Percentiles rank a stretch among this genome's conserved stretches.
Evolutionary conservation across 1,140 invertebrate genomes (phyloP).

Genomic region (Drosophila suzukii): DNA sequence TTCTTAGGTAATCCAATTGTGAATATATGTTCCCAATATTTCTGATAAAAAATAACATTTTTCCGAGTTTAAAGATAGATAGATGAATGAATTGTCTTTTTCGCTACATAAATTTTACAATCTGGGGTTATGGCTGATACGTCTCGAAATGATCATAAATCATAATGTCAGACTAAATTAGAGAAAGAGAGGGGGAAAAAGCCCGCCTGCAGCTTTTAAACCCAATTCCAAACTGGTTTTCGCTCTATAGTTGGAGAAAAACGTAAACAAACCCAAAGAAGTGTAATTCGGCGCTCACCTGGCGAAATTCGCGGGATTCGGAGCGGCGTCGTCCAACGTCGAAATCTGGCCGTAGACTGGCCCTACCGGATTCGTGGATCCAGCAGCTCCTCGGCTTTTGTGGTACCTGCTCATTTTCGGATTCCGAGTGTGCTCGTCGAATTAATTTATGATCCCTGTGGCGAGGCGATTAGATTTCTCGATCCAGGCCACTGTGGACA

Average conservation of each 20-base stretch:
- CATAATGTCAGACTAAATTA: neutral
- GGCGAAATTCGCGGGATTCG: slow-evolving; percentile 34
- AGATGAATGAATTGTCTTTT: no score
- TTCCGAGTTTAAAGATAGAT: no score
- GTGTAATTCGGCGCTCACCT: slow-evolving; percentile 35
- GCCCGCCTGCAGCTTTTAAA: slow-evolving; percentile 3
- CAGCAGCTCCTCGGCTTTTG: slow-evolving; percentile 8
- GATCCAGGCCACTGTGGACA: slow-evolving; percentile 12
- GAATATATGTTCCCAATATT: no score
- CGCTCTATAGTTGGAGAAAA: neutral
- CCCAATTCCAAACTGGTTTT: slow-evolving; percentile 29
- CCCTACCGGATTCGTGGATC: slow-evolving; percentile 16
- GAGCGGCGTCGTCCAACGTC: slow-evolving; percentile 55
- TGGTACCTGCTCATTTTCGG: slow-evolving; percentile 27
- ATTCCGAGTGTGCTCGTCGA: slow-evolving; percentile 37
- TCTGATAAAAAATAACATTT: neutral
- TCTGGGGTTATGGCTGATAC: neutral
- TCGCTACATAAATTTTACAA: neutral
- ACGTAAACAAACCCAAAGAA: neutral
- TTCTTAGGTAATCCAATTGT: no score
- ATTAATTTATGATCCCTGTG: slow-evolving; percentile 65
- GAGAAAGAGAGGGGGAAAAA: slow-evolving; percentile 3
- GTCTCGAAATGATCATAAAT: neutral
- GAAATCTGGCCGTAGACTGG: slow-evolving; percentile 73
- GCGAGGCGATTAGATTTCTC: slow-evolving; percentile 66